Percentiles rank a stretch among this genome's conserved stretches.
Conservation (phyloP, 2,113 vertebrate species). For the Tupaia tana region DNA sequence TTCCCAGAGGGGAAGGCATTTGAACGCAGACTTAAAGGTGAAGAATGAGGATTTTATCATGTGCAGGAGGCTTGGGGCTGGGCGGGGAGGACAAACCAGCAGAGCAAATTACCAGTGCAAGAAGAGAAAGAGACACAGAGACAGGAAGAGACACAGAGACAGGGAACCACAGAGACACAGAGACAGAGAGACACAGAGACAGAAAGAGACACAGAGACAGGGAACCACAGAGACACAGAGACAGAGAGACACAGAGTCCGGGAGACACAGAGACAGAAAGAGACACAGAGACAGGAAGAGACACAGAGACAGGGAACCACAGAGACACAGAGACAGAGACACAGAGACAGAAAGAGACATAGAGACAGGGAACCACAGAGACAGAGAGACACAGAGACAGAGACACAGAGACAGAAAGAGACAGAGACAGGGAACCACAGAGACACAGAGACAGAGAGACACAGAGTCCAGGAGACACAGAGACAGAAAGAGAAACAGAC, state of each 20-base stretch:
- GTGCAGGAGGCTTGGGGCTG: neutral
- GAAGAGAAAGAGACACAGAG: neutral
- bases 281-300: neutral
- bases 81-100: neutral
- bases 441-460: neutral
- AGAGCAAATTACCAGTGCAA: neutral
- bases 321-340: neutral
- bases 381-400: too few species aligned
- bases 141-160: too few species aligned
- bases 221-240: rapidly evolving
- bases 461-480: neutral
- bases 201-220: too few species aligned
- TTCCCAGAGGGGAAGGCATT: slow-evolving; percentile 68
- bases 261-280: neutral
- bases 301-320: neutral
- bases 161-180: neutral
- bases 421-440: too few species aligned
- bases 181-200: neutral
- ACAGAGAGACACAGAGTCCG: neutral
- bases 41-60: slow-evolving; percentile 9
- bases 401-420: neutral
- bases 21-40: slow-evolving; percentile 52
- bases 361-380: neutral
- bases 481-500: neutral
- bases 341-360: neutral